Evolutionary conservation across 2,797 vertebrate genomes (phyloP), one percentile per base, ranked within the genome.

Genomic region (Zalophus californianus): DNA sequence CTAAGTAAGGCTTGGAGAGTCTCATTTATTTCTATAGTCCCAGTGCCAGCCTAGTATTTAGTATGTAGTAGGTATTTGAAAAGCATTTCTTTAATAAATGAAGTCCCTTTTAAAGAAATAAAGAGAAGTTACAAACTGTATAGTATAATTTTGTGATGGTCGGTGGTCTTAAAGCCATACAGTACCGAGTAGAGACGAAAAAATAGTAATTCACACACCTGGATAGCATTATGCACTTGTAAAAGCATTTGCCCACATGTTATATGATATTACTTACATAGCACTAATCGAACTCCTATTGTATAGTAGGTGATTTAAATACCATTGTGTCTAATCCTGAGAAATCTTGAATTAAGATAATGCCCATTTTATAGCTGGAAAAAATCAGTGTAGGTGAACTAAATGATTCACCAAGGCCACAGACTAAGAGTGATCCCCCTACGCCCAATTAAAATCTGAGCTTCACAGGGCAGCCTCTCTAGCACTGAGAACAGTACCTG

Each of bases 61-160:
- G 41, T 90, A 23, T 25, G 48, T 35, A 85, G 50, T 21, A 68
- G n/a, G 38, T 38, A 83, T 27, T 96, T 27, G 72, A 89, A 91
- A 87, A 86, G 20, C 68, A 79, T 66, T 92, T 95, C 32, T 91
- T 84, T 93, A 72, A 90, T 80, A 94, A 95, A 86, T 75, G 21
- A 94, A 95, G 12, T 89, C 80, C 68, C 50, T 86, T 80, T 93
- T 84, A 94, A 94, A 52, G 73, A 80, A 83, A 86, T 90, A 93
- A 85, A 87, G 7, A 73, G 44, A 90, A 93, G 70, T 18, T 77
- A 86, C 86, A 12, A 94, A 96, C 23, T 92, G 15, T 88, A 20
- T 23, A 80, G 35, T 32, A n/a, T 90, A 80, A 94, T 79, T 97
- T 80, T 94, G 77, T 88, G 80, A 93, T 54, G 21, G 23, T 60